Percentiles rank a stretch among this genome's conserved stretches.
phyloP scores from a whole-genome alignment of 2,888 invertebrate genomes.

The Acronicta alni region DNA sequence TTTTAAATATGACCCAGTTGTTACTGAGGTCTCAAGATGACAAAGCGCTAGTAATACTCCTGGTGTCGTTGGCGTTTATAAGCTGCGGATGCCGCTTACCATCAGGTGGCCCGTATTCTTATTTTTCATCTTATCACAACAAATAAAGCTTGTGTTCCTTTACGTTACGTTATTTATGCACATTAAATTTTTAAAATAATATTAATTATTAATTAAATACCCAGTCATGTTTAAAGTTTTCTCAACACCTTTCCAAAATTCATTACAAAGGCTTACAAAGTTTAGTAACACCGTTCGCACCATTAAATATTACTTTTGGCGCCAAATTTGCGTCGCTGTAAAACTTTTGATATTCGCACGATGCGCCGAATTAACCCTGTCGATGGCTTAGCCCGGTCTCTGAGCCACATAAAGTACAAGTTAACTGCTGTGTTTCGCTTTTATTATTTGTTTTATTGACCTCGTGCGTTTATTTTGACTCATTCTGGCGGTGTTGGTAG shows the following conservation, averaged over 20 bases:
- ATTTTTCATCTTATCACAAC: too few relatives aligned
- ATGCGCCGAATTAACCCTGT: slow-evolving; percentile 51
- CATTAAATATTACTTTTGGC: slow-evolving; percentile 55
- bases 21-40: too few relatives aligned
- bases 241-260: slow-evolving; percentile 4
- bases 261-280: slow-evolving; percentile 24
- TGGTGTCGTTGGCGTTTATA: too few relatives aligned
- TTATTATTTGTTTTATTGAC: slow-evolving; percentile 73
- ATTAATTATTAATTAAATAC: not conserved
- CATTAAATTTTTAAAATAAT: too few relatives aligned
- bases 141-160: too few relatives aligned
- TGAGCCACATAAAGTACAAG: slow-evolving; percentile 69
- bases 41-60: too few relatives aligned
- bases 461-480: slow-evolving; percentile 56
- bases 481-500: slow-evolving; percentile 27
- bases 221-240: slow-evolving; percentile 5
- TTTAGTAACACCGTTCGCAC: slow-evolving; percentile 23
- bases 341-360: slow-evolving; percentile 55
- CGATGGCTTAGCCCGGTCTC: slow-evolving; percentile 61
- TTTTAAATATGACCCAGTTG: too few relatives aligned
- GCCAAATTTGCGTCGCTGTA: slow-evolving; percentile 40
- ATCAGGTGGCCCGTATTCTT: too few relatives aligned
- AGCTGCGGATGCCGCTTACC: too few relatives aligned
- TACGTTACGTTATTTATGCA: too few relatives aligned
- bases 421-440: slow-evolving; percentile 66